phyloP scores from a whole-genome alignment of 2,113 vertebrate species.

The Oostethus manadensis region DNA sequence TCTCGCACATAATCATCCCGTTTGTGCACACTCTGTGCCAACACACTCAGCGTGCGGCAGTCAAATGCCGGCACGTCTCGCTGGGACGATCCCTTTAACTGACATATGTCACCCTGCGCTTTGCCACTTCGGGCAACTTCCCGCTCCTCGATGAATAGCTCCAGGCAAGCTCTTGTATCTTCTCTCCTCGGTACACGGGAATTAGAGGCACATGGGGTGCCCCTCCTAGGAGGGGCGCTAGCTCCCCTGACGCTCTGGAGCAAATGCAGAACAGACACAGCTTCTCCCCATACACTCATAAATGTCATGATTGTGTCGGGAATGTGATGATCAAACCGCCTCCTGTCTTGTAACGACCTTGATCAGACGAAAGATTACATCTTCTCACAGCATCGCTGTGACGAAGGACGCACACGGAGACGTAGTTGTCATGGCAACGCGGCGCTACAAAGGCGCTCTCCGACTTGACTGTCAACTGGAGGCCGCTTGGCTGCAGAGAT shows the following conservation, averaged over 20 bases:
- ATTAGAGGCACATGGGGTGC: slow-evolving; percentile 12
- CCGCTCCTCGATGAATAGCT: slow-evolving; percentile 39
- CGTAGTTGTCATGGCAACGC: slow-evolving; percentile 63
- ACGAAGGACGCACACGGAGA: slow-evolving; percentile 54
- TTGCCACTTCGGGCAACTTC: slow-evolving; percentile 42
- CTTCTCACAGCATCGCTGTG: slow-evolving; percentile 35
- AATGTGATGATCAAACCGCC: background rate
- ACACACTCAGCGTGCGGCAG: slow-evolving; percentile 28
- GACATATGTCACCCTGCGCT: slow-evolving; percentile 57
- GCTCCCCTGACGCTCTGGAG: slow-evolving; percentile 14
- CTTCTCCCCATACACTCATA: slow-evolving; percentile 17
- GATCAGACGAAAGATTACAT: slow-evolving; percentile 52
- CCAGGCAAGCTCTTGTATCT: slow-evolving; percentile 27
- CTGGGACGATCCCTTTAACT: slow-evolving; percentile 36
- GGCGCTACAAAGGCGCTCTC: no score
- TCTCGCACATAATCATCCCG: no score
- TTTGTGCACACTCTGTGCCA: slow-evolving; percentile 14
- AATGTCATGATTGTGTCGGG: background rate
- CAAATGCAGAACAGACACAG: slow-evolving; percentile 39
- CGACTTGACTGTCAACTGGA: no score
- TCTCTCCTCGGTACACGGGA: slow-evolving; percentile 22
- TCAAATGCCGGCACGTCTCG: slow-evolving; percentile 58
- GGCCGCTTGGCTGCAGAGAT: no score
- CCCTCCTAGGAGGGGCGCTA: slow-evolving; percentile 9
- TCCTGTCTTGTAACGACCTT: slow-evolving; percentile 41